Conservation (phyloP, 2,113 vertebrate genomes). For the Nothobranchius kuhntae region DNA sequence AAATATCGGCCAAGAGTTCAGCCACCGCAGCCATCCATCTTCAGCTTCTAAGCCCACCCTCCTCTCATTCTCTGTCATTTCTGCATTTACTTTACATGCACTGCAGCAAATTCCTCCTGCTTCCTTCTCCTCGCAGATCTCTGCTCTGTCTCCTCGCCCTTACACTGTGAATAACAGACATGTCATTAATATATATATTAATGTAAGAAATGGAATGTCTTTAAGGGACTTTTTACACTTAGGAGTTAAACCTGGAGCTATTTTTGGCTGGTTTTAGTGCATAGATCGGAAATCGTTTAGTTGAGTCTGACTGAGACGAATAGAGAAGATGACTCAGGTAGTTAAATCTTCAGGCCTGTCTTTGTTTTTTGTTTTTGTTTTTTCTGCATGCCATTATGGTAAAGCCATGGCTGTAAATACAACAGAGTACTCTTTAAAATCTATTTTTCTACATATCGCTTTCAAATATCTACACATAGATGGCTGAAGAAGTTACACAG, state of each 20-base stretch:
- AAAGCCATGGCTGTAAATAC: conserved; percentile 76
- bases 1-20: conserved; percentile 42
- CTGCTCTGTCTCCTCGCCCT: conserved; percentile 36
- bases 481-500: conserved; percentile 41
- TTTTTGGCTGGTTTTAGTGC: conserved; percentile 32
- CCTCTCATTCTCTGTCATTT: conserved; percentile 29
- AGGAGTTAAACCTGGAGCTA: conserved; percentile 19
- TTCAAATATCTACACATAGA: conserved; percentile 47
- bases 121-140: conserved; percentile 35
- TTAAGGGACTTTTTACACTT: conserved; percentile 33
- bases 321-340: conserved; percentile 80
- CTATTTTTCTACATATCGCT: conserved; percentile 74
- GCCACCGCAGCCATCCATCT: conserved; percentile 33
- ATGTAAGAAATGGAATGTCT: conserved; percentile 45
- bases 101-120: conserved; percentile 45
- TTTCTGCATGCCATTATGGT: conserved; percentile 77
- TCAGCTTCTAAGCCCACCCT: conserved; percentile 22
- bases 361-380: conserved; percentile 51
- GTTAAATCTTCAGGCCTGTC: conserved; percentile 77
- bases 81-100: conserved; percentile 41
- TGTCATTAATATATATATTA: conserved; percentile 51
- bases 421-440: conserved; percentile 70
- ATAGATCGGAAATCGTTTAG: conserved; percentile 58
- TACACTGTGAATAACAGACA: conserved; percentile 68
- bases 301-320: conserved; percentile 42